These are phyloP conservation scores for Tetramorium alpestre DNA, from an alignment of 1,140 invertebrate species.

Conservation along the genomic window DNA sequence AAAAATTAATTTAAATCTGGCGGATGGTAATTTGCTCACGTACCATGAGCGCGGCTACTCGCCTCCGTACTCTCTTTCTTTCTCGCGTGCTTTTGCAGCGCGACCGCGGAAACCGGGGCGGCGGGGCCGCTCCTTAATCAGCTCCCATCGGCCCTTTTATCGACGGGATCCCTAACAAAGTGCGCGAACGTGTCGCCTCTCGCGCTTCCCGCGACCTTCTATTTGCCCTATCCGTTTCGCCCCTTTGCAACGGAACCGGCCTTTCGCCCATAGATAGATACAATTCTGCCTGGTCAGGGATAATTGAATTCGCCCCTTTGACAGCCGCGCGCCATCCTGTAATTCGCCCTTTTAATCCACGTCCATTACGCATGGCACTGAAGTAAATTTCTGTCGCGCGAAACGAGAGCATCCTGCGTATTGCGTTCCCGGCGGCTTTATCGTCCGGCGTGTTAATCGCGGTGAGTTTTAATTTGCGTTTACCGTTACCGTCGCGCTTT, in stretches of 20 bases:
- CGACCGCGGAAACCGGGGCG: constrained; percentile 24
- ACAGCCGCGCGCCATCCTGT: constrained; percentile 16
- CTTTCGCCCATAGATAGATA: constrained; percentile 47
- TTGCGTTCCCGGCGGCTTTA: background rate
- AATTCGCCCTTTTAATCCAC: constrained; percentile 59
- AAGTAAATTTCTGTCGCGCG: constrained; percentile 34
- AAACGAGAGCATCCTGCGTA: constrained; percentile 39
- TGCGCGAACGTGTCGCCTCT: constrained; percentile 47
- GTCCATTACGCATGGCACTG: constrained; percentile 43
- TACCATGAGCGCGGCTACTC: constrained; percentile 33
- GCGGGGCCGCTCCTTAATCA: constrained; percentile 54
- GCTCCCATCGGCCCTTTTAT: constrained; percentile 48
- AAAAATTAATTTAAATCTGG: constrained; percentile 65
- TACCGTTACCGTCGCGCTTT: background rate
- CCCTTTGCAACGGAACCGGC: constrained; percentile 42
- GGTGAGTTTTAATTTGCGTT: constrained; percentile 37
- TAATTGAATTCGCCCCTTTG: constrained; percentile 60
- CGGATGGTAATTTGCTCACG: constrained; percentile 55
- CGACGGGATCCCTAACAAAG: constrained; percentile 54
- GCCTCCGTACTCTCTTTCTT: constrained; percentile 23
- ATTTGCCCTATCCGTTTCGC: constrained; percentile 53
- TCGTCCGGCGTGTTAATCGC: constrained; percentile 34
- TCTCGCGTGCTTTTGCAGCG: constrained; percentile 24
- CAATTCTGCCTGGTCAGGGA: constrained; percentile 55
- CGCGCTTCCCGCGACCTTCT: constrained; percentile 25